Evolutionary conservation across 2,888 invertebrate genomes (phyloP).

Genomic region (Cerastis rubricosa): DNA sequence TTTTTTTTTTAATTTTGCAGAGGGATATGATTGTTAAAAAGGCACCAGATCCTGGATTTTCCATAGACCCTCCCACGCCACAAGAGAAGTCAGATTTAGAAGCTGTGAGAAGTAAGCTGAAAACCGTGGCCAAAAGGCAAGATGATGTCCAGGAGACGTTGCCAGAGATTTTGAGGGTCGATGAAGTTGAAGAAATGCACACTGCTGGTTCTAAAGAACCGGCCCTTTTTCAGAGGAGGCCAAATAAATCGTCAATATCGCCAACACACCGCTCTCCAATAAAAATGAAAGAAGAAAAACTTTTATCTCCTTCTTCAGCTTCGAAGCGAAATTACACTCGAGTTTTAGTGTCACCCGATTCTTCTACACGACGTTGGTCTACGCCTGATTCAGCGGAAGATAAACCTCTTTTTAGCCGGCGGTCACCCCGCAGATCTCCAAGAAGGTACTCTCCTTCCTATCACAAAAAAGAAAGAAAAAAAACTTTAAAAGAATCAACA

Average conservation of each 20-base stretch:
- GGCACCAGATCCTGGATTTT: conserved; percentile 54
- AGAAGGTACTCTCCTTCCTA: conserved; percentile 74
- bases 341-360: conserved; percentile 85
- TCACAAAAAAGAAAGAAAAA: conserved; percentile 83
- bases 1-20: conserved; percentile 73
- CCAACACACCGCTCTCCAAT: conserved; percentile 60
- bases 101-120: conserved; percentile 81
- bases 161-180: conserved; percentile 83
- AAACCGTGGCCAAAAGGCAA: conserved; percentile 75
- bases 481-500: conserved; percentile 70
- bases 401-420: conserved; percentile 78
- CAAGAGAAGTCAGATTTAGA: conserved; percentile 76
- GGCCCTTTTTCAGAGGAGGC: conserved; percentile 85
- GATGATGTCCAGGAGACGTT: conserved; percentile 76
- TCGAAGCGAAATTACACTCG: conserved; percentile 82
- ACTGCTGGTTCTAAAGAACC: conserved; percentile 85
- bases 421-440: conserved; percentile 77
- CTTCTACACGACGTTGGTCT: conserved; percentile 70
- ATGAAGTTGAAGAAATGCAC: conserved; percentile 78
- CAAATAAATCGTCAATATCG: conserved; percentile 74
- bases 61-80: conserved; percentile 61
- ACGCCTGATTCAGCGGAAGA: conserved; percentile 63
- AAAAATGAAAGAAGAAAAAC: conserved; percentile 46
- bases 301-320: conserved; percentile 46
- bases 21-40: conserved; percentile 67